Percentiles rank a stretch among this genome's conserved stretches.
phyloP scores from a whole-genome alignment of 2,113 vertebrate species.

The Nothoprocta pentlandii region DNA sequence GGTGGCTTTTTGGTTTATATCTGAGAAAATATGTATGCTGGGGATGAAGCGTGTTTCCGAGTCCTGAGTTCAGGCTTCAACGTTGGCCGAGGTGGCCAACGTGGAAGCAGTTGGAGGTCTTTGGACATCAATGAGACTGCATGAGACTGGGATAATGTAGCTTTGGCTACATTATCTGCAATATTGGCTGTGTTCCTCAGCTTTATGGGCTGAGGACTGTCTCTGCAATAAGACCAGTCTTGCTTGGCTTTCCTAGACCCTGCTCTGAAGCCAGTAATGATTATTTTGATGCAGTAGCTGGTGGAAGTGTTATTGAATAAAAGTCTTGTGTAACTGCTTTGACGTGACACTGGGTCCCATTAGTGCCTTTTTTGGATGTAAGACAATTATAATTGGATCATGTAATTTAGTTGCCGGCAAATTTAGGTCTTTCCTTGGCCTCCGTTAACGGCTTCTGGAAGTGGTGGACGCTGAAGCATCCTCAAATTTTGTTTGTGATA shows the following conservation, averaged over 20 bases:
- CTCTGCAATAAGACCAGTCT: rapidly evolving
- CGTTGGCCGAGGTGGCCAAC: not conserved
- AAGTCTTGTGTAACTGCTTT: not conserved
- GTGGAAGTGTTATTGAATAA: not conserved
- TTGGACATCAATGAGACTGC: not conserved
- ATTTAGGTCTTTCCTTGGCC: not conserved
- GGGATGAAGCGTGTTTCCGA: not conserved
- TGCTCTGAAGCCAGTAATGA: not conserved
- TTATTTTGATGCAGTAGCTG: not conserved
- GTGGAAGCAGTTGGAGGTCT: too few species aligned
- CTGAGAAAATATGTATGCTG: not conserved
- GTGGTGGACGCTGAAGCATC: not conserved
- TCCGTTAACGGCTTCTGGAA: not conserved
- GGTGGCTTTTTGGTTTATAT: not conserved
- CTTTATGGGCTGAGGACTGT: not conserved
- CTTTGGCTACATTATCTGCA: not conserved
- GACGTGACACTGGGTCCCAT: not conserved
- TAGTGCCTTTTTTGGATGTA: not conserved
- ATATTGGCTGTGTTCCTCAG: not conserved
- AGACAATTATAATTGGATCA: not conserved
- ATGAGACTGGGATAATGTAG: not conserved
- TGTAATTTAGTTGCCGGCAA: not conserved
- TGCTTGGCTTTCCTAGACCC: not conserved
- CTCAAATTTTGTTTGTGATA: not conserved
- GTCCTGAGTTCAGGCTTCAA: not conserved